Evolutionary conservation across 2,113 vertebrate species (phyloP).

Genomic region (Solea solea): DNA sequence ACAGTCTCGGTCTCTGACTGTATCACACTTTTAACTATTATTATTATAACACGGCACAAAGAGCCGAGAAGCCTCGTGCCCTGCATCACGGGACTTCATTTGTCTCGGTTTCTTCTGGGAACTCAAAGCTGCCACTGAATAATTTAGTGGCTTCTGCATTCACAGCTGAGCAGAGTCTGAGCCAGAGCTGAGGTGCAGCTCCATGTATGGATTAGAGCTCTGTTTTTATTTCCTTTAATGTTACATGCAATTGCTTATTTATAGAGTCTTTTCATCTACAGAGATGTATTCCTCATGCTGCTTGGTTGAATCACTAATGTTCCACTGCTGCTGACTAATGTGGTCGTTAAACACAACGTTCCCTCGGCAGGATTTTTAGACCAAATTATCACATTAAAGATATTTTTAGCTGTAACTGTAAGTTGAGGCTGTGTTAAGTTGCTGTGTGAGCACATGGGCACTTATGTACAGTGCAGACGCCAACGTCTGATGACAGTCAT

Average conservation of each 20-base stretch:
- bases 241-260: neutral
- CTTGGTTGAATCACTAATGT: neutral
- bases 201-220: neutral
- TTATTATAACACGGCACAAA: too few species aligned
- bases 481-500: too few species aligned
- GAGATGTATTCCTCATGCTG: neutral
- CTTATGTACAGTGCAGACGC: neutral
- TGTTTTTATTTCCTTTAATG: neutral
- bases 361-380: neutral
- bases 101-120: conserved; percentile 1
- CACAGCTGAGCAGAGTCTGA: conserved; percentile 9
- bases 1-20: neutral
- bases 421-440: neutral
- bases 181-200: neutral
- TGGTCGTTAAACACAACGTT: neutral
- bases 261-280: neutral
- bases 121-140: conserved; percentile 20
- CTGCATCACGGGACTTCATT: neutral
- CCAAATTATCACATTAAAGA: neutral
- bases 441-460: neutral
- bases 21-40: neutral
- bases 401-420: neutral
- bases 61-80: too few species aligned
- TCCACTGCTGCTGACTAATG: neutral
- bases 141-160: conserved; percentile 16